A percentile compares a stretch with the other conserved stretches of the same genome.
These are phyloP conservation scores for Mormyrus lacerda DNA, from an alignment of 2,113 vertebrate species.

Conservation along the genomic window DNA sequence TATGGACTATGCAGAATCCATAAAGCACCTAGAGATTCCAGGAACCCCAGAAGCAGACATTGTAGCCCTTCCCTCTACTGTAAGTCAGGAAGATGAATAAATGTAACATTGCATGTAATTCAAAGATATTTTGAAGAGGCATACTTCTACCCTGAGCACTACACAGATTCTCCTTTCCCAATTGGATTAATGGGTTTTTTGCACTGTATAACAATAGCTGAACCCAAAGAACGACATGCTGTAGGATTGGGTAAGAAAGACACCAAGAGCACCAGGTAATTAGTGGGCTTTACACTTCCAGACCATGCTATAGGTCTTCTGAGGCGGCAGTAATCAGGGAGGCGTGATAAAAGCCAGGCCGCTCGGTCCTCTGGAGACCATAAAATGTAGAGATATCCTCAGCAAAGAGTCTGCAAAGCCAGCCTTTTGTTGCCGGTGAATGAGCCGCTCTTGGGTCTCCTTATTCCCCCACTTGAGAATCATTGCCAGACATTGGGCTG, in stretches of 20 bases:
- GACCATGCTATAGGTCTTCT: not conserved
- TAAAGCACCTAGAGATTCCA: not conserved
- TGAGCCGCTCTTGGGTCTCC: not conserved
- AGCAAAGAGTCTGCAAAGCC: not conserved
- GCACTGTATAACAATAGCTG: not conserved
- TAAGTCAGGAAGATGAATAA: not conserved
- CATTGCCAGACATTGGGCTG: not conserved
- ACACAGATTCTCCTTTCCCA: not conserved
- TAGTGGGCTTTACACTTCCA: not conserved
- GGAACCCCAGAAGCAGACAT: not conserved
- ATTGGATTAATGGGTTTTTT: not conserved
- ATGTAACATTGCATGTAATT: not conserved
- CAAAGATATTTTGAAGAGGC: not conserved
- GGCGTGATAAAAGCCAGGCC: not conserved
- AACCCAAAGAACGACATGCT: not conserved
- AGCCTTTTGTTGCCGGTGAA: not conserved
- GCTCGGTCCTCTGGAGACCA: not conserved
- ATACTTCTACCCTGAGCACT: not conserved
- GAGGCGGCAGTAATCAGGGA: not conserved
- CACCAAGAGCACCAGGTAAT: not conserved
- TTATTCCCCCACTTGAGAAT: not conserved
- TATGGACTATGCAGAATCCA: not conserved
- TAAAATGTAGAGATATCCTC: not conserved
- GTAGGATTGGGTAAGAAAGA: not conserved
- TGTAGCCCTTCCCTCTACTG: not conserved